Evolutionary conservation across 2,888 invertebrate species (phyloP), one percentile per base, ranked within the genome.

Genomic region (Sarcophaga subvicina): DNA sequence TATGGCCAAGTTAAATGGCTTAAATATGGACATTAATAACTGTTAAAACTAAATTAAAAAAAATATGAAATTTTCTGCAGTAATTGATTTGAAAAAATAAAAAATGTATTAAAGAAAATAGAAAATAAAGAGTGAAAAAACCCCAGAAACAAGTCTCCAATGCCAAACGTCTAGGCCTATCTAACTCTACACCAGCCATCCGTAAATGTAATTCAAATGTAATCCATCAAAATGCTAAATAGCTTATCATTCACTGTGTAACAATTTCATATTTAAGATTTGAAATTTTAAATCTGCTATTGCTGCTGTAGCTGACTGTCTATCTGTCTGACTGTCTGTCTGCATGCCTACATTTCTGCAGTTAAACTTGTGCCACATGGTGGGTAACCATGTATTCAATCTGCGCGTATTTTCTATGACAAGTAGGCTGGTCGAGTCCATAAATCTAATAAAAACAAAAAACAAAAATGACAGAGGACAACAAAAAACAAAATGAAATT

Each of bases 181-280:
- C 66, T 17, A 17, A 27, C 17, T 59, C 60, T 62, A 37, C 37
- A 10, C 37, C 37, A 37, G 10, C 69, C 67, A 73, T 49, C 79
- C 70, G 60, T 59, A 82, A 79, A 62, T 73, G 78, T 81, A 81
- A 80, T 78, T 87, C 80, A 81, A 87, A 81, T 81, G 81, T 81
- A 87, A 87, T 87, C 81, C 80, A 87, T 87, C 87, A 87, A 84
- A 81, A 84, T 87, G 70, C 69, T 84, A 81, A 87, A 84, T 87
- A 86, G 83, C 83, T 87, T 87, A 81, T 87, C 84, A 84, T 60
- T 87, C 75, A 86, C 70, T 73, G 77, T 83, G 83, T 73, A 77
- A 86, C 60, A 82, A 77, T 80, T 83, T 80, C 83, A 78, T 66
- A 80, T 83, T 77, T 60, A 69, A 69, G 12, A 17, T 54, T 14